Percentiles rank a stretch among this genome's conserved stretches.
Conservation (phyloP, 2,888 invertebrate species). For the Nomada ferruginata region DNA sequence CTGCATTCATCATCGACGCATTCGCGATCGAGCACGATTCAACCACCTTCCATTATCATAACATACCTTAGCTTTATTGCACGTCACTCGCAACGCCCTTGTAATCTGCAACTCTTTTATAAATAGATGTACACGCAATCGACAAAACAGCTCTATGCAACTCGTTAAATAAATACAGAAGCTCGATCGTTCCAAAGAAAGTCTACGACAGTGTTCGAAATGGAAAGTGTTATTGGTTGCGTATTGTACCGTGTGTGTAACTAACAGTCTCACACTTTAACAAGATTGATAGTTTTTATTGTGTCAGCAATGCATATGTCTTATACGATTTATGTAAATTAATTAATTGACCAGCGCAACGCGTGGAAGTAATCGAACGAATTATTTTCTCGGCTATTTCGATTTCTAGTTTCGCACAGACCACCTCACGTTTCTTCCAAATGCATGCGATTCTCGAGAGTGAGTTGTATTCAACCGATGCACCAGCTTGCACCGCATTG, state of each 20-base stretch:
- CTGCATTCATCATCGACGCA: slow-evolving; percentile 47
- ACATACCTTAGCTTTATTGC: slow-evolving; percentile 63
- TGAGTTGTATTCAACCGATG: slow-evolving; percentile 47
- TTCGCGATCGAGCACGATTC: slow-evolving; percentile 68
- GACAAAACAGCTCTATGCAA: neutral
- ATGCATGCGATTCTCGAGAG: slow-evolving; percentile 60
- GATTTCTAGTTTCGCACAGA: slow-evolving; percentile 17
- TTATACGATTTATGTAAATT: neutral
- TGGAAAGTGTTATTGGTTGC: neutral
- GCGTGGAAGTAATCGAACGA: slow-evolving; percentile 14
- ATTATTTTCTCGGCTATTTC: neutral
- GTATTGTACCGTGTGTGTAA: slow-evolving; percentile 21
- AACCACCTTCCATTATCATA: slow-evolving; percentile 65
- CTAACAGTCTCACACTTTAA: slow-evolving; percentile 40
- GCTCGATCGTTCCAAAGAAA: neutral
- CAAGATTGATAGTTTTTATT: neutral
- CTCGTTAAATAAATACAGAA: neutral
- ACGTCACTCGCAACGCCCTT: slow-evolving; percentile 55
- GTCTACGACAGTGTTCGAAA: neutral
- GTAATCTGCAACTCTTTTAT: slow-evolving; percentile 47
- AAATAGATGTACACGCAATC: slow-evolving; percentile 9
- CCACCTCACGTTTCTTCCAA: slow-evolving; percentile 11
- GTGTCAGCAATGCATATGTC: slow-evolving; percentile 1
- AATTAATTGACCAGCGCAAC: slow-evolving; percentile 19
- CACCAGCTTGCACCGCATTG: slow-evolving; percentile 59